Conservation (phyloP, 2,888 invertebrate species). For the Drosophila suboccidentalis region DNA sequence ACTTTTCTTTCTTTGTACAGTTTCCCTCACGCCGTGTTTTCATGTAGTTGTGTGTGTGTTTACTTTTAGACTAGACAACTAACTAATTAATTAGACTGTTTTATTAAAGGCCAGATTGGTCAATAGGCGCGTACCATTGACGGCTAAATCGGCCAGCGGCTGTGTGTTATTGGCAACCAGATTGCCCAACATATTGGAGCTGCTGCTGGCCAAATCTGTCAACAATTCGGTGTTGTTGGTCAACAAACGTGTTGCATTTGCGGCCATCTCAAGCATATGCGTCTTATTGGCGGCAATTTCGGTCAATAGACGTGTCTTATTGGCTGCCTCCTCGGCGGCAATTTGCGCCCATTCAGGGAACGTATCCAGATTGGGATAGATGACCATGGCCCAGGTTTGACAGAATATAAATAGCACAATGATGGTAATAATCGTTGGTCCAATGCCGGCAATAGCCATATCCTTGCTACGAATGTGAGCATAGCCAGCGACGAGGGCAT, state of each 20-base stretch:
- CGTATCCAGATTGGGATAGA: slow-evolving; percentile 88
- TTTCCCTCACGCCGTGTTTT: slow-evolving; percentile 33
- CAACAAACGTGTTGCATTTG: slow-evolving; percentile 30
- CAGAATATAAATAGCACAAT: slow-evolving; percentile 90
- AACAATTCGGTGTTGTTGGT: slow-evolving; percentile 42
- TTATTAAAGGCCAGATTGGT: slow-evolving; percentile 42
- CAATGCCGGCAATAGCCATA: slow-evolving; percentile 92
- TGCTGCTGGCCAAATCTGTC: slow-evolving; percentile 28
- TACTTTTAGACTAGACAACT: slow-evolving; percentile 46
- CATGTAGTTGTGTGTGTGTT: slow-evolving; percentile 16
- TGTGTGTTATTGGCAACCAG: slow-evolving; percentile 32
- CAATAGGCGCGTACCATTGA: slow-evolving; percentile 47
- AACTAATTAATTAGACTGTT: slow-evolving; percentile 55
- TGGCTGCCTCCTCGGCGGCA: slow-evolving; percentile 36
- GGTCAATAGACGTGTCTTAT: slow-evolving; percentile 15
- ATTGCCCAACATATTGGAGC: slow-evolving; percentile 26
- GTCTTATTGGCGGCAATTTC: slow-evolving; percentile 31
- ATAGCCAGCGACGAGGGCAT: slow-evolving; percentile 95
- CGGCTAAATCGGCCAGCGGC: slow-evolving; percentile 27
- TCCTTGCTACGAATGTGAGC: slow-evolving; percentile 92
- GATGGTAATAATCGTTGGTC: slow-evolving; percentile 92
- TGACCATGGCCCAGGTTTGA: slow-evolving; percentile 90
- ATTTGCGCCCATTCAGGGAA: slow-evolving; percentile 89
- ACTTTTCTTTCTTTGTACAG: slow-evolving; percentile 59
- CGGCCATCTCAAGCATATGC: slow-evolving; percentile 26